Evolutionary conservation across 2,113 vertebrate species (phyloP).

Genomic region (Cinclus cinclus): DNA sequence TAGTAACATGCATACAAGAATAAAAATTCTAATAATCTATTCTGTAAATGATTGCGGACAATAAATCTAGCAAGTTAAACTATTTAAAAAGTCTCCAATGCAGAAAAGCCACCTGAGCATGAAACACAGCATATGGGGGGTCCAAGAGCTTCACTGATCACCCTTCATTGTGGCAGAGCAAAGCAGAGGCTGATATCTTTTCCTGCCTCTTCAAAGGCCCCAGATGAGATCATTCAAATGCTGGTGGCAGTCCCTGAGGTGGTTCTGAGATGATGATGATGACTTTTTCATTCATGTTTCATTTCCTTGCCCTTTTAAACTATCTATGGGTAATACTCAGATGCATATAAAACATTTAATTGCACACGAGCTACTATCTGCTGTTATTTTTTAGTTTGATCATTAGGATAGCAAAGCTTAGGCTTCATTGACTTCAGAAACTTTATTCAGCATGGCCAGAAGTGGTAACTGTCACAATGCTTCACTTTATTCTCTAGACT

Average conservation of each 20-base stretch:
- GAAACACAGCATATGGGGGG: not conserved
- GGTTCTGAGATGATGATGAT: not conserved
- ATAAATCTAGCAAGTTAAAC: not conserved
- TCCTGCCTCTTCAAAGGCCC: not conserved
- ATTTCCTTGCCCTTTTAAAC: not conserved
- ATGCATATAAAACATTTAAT: not conserved
- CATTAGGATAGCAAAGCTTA: not conserved
- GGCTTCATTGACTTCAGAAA: not conserved
- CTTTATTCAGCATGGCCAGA: not conserved
- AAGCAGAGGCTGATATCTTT: not conserved
- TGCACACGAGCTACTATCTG: not conserved
- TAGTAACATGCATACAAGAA: not conserved
- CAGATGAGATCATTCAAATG: fast-evolving
- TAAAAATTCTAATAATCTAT: not conserved
- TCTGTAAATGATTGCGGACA: not conserved
- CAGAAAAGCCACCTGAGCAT: not conserved
- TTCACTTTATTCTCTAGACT: not conserved
- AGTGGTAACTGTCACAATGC: not conserved
- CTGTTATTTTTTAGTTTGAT: not conserved
- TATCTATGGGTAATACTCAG: not conserved
- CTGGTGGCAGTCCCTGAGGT: not conserved
- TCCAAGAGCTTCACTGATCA: not conserved
- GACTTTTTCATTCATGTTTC: not conserved
- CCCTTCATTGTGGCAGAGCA: not conserved
- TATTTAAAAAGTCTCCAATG: not conserved